These are phyloP conservation scores for Bergia sp. DNA, from an alignment of 92 coral and sea anemone genomes.

Conservation along the genomic window DNA sequence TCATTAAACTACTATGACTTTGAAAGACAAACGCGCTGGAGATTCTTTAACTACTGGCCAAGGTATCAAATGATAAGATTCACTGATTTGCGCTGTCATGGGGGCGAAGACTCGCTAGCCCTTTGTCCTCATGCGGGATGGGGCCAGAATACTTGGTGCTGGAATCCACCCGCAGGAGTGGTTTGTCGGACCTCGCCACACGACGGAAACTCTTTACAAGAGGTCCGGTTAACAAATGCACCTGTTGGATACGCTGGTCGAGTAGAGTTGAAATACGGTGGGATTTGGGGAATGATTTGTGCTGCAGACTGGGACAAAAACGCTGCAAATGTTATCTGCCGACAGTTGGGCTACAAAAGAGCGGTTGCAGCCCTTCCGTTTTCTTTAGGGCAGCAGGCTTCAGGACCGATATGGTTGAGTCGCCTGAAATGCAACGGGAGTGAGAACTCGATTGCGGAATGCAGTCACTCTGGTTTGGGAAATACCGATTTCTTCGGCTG, in stretches of 20 bases:
- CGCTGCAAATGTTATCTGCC: slow-evolving; percentile 55
- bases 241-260: slow-evolving; percentile 31
- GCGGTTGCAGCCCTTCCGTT: not conserved
- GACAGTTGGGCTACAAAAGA: slow-evolving; percentile 51
- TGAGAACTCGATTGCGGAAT: not conserved
- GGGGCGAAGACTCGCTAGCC: slow-evolving; percentile 5
- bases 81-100: not conserved
- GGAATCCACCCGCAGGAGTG: not conserved
- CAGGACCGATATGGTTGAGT: not conserved
- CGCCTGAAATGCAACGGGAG: not conserved
- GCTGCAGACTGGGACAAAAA: slow-evolving; percentile 34
- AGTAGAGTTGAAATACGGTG: slow-evolving; percentile 58
- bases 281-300: slow-evolving; percentile 61
- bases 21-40: not conserved
- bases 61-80: too few relatives aligned
- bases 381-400: not conserved
- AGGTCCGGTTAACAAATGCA: not conserved
- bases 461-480: slow-evolving; percentile 4
- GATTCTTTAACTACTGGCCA: not conserved
- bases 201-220: not conserved
- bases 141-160: not conserved
- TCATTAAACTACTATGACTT: not conserved
- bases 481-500: not conserved
- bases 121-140: not conserved
- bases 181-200: slow-evolving; percentile 22